Base-by-base conservation (phyloP, 2,113 vertebrate genomes). In the pig (Sus scrofa) region DNA sequence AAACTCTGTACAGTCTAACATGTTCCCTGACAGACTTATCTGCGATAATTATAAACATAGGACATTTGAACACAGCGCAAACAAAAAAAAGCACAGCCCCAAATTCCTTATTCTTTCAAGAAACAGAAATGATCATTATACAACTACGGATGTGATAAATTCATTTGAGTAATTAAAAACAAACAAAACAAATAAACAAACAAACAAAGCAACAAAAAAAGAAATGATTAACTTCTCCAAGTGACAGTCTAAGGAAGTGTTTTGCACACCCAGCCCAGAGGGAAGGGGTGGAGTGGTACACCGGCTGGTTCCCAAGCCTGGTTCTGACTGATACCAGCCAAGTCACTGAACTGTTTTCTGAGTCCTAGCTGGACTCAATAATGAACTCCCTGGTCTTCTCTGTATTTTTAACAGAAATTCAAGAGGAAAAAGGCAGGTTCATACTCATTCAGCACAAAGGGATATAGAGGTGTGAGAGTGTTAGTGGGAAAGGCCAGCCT, bases 101-200 rank as follows among this genome's bases (percentile, higher is more conserved):
- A 32, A 9, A 84, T 83, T 75, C 18, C 14, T 39, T 73, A 52
- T 81, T 91, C 20, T 81, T 87, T 60, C 16, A 67, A 77, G 74
- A 94, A 93, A 95, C 1, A 87, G 79, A 88, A 81, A 86, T 11
- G 52, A n/a, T n/a, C n/a, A n/a, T n/a, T n/a, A n/a, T n/a, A n/a
- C n/a, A n/a, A n/a, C n/a, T n/a, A n/a, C n/a, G n/a, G n/a, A n/a
- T n/a, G n/a, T n/a, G n/a, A n/a, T n/a, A n/a, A n/a, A n/a, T n/a
- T n/a, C n/a, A n/a, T n/a, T n/a, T n/a, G n/a, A n/a, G n/a, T n/a
- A n/a, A n/a, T n/a, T n/a, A n/a, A n/a, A n/a, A n/a, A n/a, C n/a
- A n/a, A n/a, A n/a, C n/a, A n/a, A n/a, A n/a, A n/a, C n/a, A n/a
- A n/a, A n/a, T n/a, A n/a, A n/a, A n/a, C n/a, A n/a, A n/a, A n/a